A percentile compares a stretch with the other conserved stretches of the same genome.
Evolutionary conservation across 2,888 invertebrate species (phyloP).

Genomic region (Aporophyla lueneburgensis): DNA sequence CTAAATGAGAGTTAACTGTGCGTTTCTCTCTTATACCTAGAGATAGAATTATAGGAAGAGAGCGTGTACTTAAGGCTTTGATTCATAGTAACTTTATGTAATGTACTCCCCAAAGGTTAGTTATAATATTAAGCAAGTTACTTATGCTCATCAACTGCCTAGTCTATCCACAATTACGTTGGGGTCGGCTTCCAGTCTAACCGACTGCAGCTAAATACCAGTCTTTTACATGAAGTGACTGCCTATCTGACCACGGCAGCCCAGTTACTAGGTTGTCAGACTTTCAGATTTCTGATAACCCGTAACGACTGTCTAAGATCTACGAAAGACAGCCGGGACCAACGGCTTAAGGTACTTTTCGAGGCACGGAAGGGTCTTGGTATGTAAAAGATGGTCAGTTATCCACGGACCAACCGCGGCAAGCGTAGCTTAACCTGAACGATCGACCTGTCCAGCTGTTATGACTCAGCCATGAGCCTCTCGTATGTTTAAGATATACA

Average conservation of each 20-base stretch:
- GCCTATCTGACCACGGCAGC: too few relatives aligned
- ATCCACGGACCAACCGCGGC: not conserved
- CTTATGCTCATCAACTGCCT: not conserved
- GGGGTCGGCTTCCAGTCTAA: not conserved
- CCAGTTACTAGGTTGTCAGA: not conserved
- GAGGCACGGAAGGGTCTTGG: not conserved
- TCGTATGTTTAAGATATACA: not conserved
- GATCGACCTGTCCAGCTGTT: not conserved
- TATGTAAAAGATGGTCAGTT: not conserved
- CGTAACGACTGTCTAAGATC: not conserved
- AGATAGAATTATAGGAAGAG: slow-evolving; percentile 27
- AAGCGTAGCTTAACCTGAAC: not conserved
- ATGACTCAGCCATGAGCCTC: not conserved
- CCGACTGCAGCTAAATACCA: too few relatives aligned
- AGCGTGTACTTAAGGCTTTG: not conserved
- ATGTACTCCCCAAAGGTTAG: not conserved
- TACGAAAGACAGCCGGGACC: not conserved
- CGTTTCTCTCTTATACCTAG: slow-evolving; percentile 43
- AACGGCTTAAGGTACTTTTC: not conserved
- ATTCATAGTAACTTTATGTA: not conserved
- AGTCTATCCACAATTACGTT: not conserved
- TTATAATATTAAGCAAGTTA: not conserved
- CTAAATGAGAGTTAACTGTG: slow-evolving; percentile 75
- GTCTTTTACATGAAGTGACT: too few relatives aligned
- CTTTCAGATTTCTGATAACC: not conserved